Evolutionary conservation across 1,140 invertebrate genomes (phyloP), one percentile per base, ranked within the genome.

Genomic region (Lepeophtheirus salmonis): DNA sequence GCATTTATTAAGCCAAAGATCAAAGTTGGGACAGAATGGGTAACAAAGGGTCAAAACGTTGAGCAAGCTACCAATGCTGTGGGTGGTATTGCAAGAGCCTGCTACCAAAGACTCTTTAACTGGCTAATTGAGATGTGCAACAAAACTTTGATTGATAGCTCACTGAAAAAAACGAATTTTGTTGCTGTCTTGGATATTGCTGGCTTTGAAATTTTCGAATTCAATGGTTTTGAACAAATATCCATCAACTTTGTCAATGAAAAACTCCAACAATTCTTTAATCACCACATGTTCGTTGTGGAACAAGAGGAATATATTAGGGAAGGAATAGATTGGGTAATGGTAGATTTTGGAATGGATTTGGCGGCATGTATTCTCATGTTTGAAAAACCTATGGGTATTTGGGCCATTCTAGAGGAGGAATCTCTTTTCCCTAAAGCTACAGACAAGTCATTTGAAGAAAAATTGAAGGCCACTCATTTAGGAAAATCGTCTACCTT

Each of bases 341-440:
- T 94, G 76, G 92, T 94, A 77, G 89, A 94, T 79, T 94, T 95
- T 74, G 89, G 89, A 76, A 91, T 95, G 86, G 89, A 95, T 74
- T 81, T 95, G 75, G 79, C 88, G 72, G 87, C 87, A 74, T 91
- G 87, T 80, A 92, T 95, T 76, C 89, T 92, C 70, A 79, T 95
- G 64, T 92, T 95, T 72, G 90, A 94, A 79, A 94, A 94, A 89
- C 92, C 91, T 70, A 91, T 98, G 89, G 94, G 94, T 83, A 95
- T 98, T 79, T 80, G 97, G 71, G 97, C 95, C 75, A 98, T 98
- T 75, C 87, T 98, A 78, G 95, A 97, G 78, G 94, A 98, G 84
- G 94, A 98, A 78, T 96, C 90, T 88, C 97, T 98, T 89, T 97
- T 98, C 83, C 95, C 95, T 68, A 98, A 98, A 79, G 94, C 95